Percentiles rank a stretch among this genome's conserved stretches.
Evolutionary conservation across 2,888 invertebrate species (phyloP).

Genomic region (Perizoma flavofasciatum): DNA sequence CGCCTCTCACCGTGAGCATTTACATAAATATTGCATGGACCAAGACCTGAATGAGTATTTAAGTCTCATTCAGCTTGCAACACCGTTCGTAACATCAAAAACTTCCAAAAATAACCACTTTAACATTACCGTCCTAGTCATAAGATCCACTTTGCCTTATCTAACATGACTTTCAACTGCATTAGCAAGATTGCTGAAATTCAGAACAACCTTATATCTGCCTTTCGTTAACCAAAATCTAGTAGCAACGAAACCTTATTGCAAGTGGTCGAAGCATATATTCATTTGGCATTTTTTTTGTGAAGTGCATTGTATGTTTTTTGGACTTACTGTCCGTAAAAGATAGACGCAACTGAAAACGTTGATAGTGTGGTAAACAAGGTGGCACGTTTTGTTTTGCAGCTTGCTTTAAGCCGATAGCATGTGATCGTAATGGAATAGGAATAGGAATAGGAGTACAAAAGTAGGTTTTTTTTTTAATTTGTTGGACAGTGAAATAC

Average conservation of each 20-base stretch:
- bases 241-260: constrained; percentile 20
- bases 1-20: constrained; percentile 49
- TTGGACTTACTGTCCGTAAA: constrained; percentile 44
- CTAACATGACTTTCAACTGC: constrained; percentile 9
- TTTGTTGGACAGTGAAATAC: neutral
- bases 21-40: constrained; percentile 63
- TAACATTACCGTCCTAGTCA: neutral
- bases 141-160: constrained; percentile 30
- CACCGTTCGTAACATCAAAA: constrained; percentile 23
- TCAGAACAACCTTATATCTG: constrained; percentile 20
- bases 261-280: constrained; percentile 16
- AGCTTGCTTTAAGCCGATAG: constrained; percentile 44
- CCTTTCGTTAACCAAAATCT: constrained; percentile 8
- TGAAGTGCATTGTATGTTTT: constrained; percentile 21
- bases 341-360: constrained; percentile 46
- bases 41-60: constrained; percentile 63
- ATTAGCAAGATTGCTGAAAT: constrained; percentile 30
- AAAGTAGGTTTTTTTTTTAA: too few relatives aligned
- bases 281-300: constrained; percentile 8
- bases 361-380: constrained; percentile 50
- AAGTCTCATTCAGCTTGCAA: constrained; percentile 61
- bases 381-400: constrained; percentile 44
- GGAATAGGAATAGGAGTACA: too few relatives aligned
- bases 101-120: constrained; percentile 35
- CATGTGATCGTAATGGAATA: constrained; percentile 42